Conservation (phyloP, 1,140 invertebrate genomes). For the Drosophila santomea region DNA sequence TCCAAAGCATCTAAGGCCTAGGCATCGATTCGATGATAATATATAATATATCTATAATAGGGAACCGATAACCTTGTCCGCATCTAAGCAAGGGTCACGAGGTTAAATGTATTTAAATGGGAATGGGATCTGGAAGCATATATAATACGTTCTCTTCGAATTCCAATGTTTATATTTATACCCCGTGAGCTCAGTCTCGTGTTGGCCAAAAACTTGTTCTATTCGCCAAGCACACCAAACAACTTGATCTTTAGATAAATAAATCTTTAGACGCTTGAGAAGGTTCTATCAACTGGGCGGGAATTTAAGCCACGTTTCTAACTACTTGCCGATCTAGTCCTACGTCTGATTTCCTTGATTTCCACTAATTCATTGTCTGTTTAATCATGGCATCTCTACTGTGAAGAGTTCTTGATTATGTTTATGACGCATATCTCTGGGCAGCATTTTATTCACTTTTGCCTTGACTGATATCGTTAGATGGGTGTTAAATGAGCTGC, state of each 20-base stretch:
- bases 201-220: slow-evolving; percentile 44
- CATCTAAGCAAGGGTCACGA: slow-evolving; percentile 20
- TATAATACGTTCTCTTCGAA: slow-evolving; percentile 21
- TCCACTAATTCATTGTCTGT: not conserved
- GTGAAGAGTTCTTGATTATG: slow-evolving; percentile 7
- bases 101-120: slow-evolving; percentile 48
- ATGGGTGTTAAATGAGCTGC: slow-evolving; percentile 28
- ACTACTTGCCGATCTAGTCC: slow-evolving; percentile 1
- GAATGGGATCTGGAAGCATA: not conserved
- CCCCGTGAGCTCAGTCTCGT: slow-evolving; percentile 35
- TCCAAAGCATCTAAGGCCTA: not conserved
- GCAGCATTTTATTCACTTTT: slow-evolving; percentile 15
- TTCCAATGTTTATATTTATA: slow-evolving; percentile 24
- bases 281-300: slow-evolving; percentile 6
- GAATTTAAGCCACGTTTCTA: not conserved
- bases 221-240: slow-evolving; percentile 16
- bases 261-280: slow-evolving; percentile 1
- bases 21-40: not conserved
- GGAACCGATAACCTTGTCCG: slow-evolving; percentile 15
- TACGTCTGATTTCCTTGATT: not conserved
- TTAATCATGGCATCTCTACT: not conserved
- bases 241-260: slow-evolving; percentile 35
- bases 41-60: not conserved
- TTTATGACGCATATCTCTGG: slow-evolving; percentile 24
- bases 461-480: slow-evolving; percentile 37